Base-by-base conservation (phyloP, 2,113 vertebrate species). In the Xiphias gladius region DNA sequence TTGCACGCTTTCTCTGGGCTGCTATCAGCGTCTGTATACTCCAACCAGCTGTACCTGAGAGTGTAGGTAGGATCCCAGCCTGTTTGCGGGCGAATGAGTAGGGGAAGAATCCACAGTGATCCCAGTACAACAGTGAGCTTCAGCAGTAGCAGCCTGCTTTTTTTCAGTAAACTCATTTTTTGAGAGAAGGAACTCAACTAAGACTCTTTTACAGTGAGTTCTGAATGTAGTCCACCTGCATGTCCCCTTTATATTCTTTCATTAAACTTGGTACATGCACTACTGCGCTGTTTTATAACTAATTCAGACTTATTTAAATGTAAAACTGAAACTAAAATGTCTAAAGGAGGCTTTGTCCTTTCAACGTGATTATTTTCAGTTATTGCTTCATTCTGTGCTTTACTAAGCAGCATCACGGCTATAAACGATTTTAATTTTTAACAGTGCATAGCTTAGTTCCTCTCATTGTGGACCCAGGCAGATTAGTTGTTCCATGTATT, bases 1-100 rank as follows among this genome's bases (percentile, higher is more conserved):
- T 97, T 96, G 83, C 96, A 89, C 72, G 75, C 22, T 26, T 65
- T 87, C 58, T 91, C 77, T 65, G 92, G 94, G 62, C 92, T 81
- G 22, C 95, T 93, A 58, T 90, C 85, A 20, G 20, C 28, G 24
- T 79, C 66, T 7, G 54, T 90, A 50, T 97, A 92, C 16, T 97
- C 95, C 73, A 96, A 55, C 85, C 77, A 81, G 20, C 41, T 81
- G 62, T 85, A 71, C 0, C 59, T 35, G 13, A 62, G 11, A 5
- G 4, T 58, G 28, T n/a, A 35, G 13, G 0, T 19, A 6, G 19
- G 22, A 46, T 24, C 6, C 80, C 26, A 20, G n/a, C 24, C 24
- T 20, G 35, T 14, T 32, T 72, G 28, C 5, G 5, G 2, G 2
- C 0, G 6, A 35, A 8, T 48, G 20, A 84, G 22, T 1, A 68